A percentile compares a stretch with the other conserved stretches of the same genome.
phyloP scores from a whole-genome alignment of 2,888 invertebrate species.

The Gari tellinella region DNA sequence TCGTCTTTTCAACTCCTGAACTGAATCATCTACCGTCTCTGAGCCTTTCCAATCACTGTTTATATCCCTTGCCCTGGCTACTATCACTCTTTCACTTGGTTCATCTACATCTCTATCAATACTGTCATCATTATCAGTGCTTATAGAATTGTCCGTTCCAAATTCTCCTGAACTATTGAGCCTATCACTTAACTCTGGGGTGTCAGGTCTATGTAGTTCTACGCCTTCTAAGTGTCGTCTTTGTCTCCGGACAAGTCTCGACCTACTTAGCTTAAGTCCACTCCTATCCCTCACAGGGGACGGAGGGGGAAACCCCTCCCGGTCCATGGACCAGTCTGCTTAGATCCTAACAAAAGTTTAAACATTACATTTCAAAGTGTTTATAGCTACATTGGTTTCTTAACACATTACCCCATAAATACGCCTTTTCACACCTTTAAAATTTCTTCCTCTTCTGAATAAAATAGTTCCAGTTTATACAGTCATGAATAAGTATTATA shows the following conservation, averaged over 20 bases:
- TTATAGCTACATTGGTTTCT: no score
- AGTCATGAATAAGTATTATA: no score
- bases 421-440: no score
- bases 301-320: conserved; percentile 10
- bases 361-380: no score
- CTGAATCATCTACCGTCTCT: background rate
- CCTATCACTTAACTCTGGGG: background rate
- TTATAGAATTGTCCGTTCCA: background rate
- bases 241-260: conserved; percentile 4
- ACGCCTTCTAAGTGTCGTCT: background rate
- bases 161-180: background rate
- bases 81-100: background rate
- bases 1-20: background rate
- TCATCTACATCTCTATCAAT: no score
- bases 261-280: conserved; percentile 20
- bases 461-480: no score
- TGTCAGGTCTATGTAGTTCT: no score
- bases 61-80: conserved; percentile 5
- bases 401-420: no score
- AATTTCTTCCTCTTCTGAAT: no score
- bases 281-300: conserved; percentile 25
- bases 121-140: background rate
- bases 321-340: conserved; percentile 14
- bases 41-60: background rate
- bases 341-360: conserved; percentile 5